Base-by-base conservation (phyloP, 92 coral and sea anemone genomes). In the Heteractis magnifica region DNA sequence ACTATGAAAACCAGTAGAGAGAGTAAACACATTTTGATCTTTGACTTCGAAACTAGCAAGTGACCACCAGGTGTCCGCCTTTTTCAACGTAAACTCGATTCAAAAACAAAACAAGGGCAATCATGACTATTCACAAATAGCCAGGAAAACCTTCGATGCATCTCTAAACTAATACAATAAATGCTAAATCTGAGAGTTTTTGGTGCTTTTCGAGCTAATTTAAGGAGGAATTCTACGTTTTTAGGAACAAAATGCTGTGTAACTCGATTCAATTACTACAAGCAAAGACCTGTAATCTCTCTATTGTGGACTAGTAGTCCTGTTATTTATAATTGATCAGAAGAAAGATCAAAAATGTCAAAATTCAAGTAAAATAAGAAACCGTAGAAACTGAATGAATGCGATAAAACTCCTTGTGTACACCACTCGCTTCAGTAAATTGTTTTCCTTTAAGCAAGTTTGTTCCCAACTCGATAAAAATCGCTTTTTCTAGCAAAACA, bases 21-120 rank as follows among this genome's bases (percentile, higher is more conserved):
- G 44, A 56, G 56, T 89, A 70, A 81, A 89, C 85, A 89, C 10
- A 52, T 21, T 62, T 82, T 89, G 92, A 89, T 89, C 92, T 89
- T 89, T 89, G 88, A 87, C 92, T 86, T 71, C 10, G 64, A 10
- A 21, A 18, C 44, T 50, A 68, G 84, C 77, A 12, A 81, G 84
- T 81, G 84, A 19, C 75, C 84, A 59, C 56, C 77, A 51, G 84
- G 75, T 70, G 65, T 20, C 77, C 65, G 84, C 84, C 84, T 50
- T 81, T 34, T 81, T 81, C 49, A 65, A 81, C 19, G 21, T 65
- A 70, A 70, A 51, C 84, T 74, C 64, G 77, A 10, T 8, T 44
- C 19, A 8, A 16, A 74, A 16, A 81, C 72, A 81, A 81, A 62
- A 49, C 77, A 51, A 75, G 18, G 59, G 55, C 68, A 80, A 52